A percentile compares a stretch with the other conserved stretches of the same genome.
Conservation (phyloP, 2,888 invertebrate genomes). For the Calephelis perditalis region DNA sequence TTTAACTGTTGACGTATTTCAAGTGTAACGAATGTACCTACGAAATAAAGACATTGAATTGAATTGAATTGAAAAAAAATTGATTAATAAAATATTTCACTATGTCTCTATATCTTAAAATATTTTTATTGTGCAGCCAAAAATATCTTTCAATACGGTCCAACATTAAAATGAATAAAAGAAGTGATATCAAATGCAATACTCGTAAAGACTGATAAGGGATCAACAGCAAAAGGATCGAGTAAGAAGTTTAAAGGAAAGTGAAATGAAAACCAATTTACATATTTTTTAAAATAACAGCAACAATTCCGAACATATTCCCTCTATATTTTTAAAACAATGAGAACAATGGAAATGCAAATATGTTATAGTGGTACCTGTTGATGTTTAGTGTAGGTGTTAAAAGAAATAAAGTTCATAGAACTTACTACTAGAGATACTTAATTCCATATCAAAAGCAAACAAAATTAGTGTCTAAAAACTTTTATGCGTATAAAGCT, state of each 20-base stretch:
- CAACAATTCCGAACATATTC: neutral
- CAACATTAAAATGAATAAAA: constrained; percentile 2
- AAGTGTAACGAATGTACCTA: no score
- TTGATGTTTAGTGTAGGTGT: neutral
- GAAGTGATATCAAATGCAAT: neutral
- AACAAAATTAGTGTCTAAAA: neutral
- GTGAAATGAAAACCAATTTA: neutral
- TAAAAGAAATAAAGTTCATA: neutral
- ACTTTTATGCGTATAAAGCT: no score
- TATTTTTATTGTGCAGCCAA: neutral
- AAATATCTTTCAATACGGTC: neutral
- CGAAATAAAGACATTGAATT: no score
- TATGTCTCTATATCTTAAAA: neutral
- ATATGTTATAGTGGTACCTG: no score
- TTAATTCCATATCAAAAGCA: neutral
- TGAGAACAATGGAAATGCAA: neutral
- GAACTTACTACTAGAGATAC: neutral
- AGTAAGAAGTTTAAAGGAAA: neutral
- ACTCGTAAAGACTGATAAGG: constrained; percentile 6
- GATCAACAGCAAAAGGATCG: constrained; percentile 3
- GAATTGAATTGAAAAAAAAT: no score
- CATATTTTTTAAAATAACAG: neutral
- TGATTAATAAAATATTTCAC: neutral
- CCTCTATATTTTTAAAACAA: neutral
- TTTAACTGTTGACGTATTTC: no score